Evolutionary conservation across 2,113 vertebrate species (phyloP).

Genomic region (Ciconia stormi): DNA sequence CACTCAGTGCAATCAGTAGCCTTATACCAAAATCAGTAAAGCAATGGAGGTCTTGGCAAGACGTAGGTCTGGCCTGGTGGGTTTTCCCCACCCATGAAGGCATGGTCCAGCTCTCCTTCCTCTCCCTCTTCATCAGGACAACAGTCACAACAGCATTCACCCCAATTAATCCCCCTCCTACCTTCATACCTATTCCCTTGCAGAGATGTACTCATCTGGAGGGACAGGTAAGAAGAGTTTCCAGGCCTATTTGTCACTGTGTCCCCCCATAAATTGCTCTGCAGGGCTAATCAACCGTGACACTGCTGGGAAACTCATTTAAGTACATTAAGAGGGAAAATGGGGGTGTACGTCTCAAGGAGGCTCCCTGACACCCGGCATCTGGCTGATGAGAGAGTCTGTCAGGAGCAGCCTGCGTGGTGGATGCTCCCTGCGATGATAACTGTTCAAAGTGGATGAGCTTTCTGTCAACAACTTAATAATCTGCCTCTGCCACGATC

Average conservation of each 20-base stretch:
- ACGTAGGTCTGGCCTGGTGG: neutral
- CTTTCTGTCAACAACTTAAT: conserved; percentile 62
- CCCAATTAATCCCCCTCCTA: neutral
- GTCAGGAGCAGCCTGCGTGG: conserved; percentile 55
- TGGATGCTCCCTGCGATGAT: conserved; percentile 48
- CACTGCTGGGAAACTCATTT: neutral
- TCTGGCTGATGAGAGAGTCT: conserved; percentile 49
- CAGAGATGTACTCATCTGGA: neutral
- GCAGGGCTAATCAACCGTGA: neutral
- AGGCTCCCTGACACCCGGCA: neutral
- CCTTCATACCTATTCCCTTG: neutral
- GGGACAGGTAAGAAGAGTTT: neutral
- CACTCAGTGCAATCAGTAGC: neutral
- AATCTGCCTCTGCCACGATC: conserved; percentile 16
- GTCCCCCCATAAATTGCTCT: neutral
- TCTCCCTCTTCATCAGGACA: neutral
- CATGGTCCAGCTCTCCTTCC: neutral
- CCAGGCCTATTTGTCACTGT: accelerated
- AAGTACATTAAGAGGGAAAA: neutral
- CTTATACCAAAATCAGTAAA: neutral
- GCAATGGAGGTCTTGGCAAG: neutral
- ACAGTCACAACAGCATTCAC: neutral
- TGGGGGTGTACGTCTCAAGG: neutral
- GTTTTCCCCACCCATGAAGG: neutral
- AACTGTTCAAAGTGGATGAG: conserved; percentile 43